Evolutionary conservation across 2,113 vertebrate species (phyloP).

Genomic region (Nyctereutes procyonoides): DNA sequence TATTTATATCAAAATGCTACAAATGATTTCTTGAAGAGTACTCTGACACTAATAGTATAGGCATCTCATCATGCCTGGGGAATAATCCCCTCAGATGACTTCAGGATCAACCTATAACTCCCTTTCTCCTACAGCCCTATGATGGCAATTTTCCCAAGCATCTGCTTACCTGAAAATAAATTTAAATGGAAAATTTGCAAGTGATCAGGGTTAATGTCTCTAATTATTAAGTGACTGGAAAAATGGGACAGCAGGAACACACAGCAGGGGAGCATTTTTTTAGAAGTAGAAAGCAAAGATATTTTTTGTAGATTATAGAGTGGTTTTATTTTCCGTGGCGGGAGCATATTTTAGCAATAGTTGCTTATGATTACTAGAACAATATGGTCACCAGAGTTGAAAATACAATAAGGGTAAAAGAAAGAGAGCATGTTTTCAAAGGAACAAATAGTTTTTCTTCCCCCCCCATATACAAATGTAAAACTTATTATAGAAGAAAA

Average conservation of each 20-base stretch:
- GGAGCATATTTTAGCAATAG: slow-evolving; percentile 61
- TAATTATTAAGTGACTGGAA: slow-evolving; percentile 59
- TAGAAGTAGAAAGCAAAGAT: slow-evolving; percentile 57
- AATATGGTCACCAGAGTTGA: slow-evolving; percentile 70
- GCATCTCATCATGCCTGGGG: not conserved
- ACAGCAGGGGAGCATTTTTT: slow-evolving; percentile 67
- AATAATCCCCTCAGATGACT: not conserved
- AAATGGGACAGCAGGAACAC: slow-evolving; percentile 58
- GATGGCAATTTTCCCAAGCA: slow-evolving; percentile 44
- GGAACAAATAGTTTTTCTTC: slow-evolving; percentile 27
- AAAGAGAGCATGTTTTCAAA: slow-evolving; percentile 37
- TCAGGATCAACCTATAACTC: slow-evolving; percentile 37
- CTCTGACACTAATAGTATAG: not conserved
- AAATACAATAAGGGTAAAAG: slow-evolving; percentile 6
- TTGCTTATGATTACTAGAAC: slow-evolving; percentile 63
- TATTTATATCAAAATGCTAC: not conserved
- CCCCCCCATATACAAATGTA: not conserved
- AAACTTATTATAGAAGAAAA: slow-evolving; percentile 41
- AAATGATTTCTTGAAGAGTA: not conserved
- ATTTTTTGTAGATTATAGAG: slow-evolving; percentile 56
- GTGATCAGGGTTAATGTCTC: slow-evolving; percentile 78
- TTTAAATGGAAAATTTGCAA: slow-evolving; percentile 78
- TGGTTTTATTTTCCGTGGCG: slow-evolving; percentile 76
- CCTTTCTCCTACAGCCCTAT: slow-evolving; percentile 1
- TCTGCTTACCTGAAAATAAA: slow-evolving; percentile 74